Conservation (phyloP, 2,888 invertebrate species). For the Dasysyrphus albostriatus region DNA sequence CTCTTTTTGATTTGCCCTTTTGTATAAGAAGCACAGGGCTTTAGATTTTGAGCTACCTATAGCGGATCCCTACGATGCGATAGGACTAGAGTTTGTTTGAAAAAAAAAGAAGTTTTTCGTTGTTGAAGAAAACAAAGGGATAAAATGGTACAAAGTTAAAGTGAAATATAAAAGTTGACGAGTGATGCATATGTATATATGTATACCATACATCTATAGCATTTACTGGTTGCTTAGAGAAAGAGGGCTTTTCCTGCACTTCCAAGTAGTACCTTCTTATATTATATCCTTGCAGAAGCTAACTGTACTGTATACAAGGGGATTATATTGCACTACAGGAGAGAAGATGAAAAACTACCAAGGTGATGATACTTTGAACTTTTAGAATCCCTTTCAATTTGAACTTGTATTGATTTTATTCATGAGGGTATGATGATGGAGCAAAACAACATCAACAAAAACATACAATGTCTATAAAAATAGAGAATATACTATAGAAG, state of each 20-base stretch:
- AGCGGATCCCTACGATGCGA: conserved; percentile 13
- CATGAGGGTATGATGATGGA: conserved; percentile 37
- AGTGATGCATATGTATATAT: conserved; percentile 41
- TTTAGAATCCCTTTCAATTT: conserved; percentile 74
- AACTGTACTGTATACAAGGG: conserved; percentile 9
- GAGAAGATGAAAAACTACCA: conserved; percentile 74
- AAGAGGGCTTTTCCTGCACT: conserved; percentile 2
- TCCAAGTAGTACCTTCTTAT: conserved; percentile 2
- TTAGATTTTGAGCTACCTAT: conserved; percentile 53
- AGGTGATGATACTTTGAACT: conserved; percentile 76
- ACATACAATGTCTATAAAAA: conserved; percentile 19
- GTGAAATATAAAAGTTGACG: conserved; percentile 74
- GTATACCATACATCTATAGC: background rate
- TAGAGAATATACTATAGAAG: conserved; percentile 51
- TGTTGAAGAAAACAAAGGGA: conserved; percentile 51
- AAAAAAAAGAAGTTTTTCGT: conserved; percentile 10
- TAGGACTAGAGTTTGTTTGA: background rate
- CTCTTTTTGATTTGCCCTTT: conserved; percentile 12
- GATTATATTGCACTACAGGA: conserved; percentile 53
- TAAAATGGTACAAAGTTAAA: conserved; percentile 69
- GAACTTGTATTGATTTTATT: conserved; percentile 75
- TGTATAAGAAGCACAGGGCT: conserved; percentile 35
- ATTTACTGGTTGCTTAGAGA: background rate
- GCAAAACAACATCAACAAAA: background rate
- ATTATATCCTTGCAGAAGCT: conserved; percentile 28